Percentiles rank a stretch among this genome's conserved stretches.
Conservation (phyloP, 2,113 vertebrate species). For the Elachura formosa region DNA sequence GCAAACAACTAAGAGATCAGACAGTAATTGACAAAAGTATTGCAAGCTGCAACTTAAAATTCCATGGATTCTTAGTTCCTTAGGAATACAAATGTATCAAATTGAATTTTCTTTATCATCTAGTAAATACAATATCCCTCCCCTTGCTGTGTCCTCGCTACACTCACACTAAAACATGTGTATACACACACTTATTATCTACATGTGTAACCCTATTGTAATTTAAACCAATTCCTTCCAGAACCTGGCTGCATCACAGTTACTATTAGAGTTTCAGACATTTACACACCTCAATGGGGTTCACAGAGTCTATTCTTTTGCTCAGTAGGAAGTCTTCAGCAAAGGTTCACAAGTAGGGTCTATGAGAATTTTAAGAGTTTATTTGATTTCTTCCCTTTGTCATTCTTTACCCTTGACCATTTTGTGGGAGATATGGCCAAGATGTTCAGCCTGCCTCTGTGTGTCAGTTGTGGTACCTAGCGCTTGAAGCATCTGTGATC, state of each 20-base stretch:
- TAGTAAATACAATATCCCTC: background rate
- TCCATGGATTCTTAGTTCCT: background rate
- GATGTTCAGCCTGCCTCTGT: background rate
- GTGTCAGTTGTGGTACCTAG: background rate
- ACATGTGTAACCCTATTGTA: background rate
- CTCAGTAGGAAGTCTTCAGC: background rate
- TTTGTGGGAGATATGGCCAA: background rate
- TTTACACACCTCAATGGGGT: background rate
- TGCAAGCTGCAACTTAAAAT: background rate
- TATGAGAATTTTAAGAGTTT: background rate
- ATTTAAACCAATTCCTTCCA: background rate
- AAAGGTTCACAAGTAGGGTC: constrained; percentile 14
- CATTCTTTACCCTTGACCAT: background rate
- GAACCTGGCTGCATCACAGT: background rate
- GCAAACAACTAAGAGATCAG: background rate
- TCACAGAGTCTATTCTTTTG: background rate
- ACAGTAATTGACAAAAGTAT: background rate
- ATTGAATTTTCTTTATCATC: background rate
- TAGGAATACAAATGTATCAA: background rate
- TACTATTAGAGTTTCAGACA: background rate
- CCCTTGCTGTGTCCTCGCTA: background rate
- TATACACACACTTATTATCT: background rate
- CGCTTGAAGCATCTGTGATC: background rate
- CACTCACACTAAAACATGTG: background rate
- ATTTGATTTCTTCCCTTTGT: constrained; percentile 7